Percentiles rank a stretch among this genome's conserved stretches.
Conservation (phyloP, 2,113 vertebrate species). For the Eclectus roratus region DNA sequence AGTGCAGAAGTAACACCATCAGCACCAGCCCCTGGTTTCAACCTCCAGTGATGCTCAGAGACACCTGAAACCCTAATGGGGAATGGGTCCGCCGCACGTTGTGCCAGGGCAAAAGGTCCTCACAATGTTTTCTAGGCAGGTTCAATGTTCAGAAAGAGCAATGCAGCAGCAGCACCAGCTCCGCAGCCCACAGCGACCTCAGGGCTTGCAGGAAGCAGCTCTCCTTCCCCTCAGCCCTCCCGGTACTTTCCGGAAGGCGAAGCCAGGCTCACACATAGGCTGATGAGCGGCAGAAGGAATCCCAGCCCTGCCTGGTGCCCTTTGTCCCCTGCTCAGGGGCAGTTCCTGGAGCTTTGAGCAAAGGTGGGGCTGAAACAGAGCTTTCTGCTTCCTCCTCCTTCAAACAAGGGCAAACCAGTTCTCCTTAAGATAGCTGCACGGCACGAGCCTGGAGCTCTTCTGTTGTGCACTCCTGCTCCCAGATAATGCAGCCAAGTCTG, state of each 20-base stretch:
- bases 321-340: background rate
- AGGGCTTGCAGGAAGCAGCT: background rate
- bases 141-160: background rate
- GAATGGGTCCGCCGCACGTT: rapidly evolving
- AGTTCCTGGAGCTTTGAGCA: background rate
- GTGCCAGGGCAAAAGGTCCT: background rate
- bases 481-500: background rate
- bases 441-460: background rate
- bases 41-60: background rate
- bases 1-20: background rate
- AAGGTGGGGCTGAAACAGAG: background rate
- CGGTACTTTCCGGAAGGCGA: background rate
- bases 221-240: background rate
- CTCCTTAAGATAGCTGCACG: background rate
- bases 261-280: background rate
- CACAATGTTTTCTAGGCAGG: background rate
- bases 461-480: background rate
- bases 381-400: background rate
- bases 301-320: background rate
- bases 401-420: background rate
- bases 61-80: background rate
- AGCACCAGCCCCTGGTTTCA: background rate
- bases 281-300: background rate
- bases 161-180: background rate
- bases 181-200: rapidly evolving